These are phyloP conservation scores for Isaurus tuberculatus DNA, from an alignment of 92 coral and sea anemone species.

Conservation along the genomic window DNA sequence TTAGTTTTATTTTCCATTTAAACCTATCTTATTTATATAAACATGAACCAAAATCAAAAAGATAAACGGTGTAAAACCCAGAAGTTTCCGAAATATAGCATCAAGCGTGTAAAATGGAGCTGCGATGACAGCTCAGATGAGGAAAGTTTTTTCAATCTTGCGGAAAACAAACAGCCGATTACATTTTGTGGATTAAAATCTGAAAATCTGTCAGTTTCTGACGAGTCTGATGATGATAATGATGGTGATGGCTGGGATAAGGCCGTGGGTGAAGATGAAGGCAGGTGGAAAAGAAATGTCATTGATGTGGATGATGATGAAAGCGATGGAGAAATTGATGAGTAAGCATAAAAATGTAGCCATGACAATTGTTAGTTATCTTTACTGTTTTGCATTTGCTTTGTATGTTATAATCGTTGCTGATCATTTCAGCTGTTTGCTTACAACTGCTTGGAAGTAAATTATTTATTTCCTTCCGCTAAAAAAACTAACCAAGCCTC, in stretches of 20 bases:
- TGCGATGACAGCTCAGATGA: slow-evolving; percentile 22
- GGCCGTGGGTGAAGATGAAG: not conserved
- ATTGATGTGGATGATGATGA: slow-evolving; percentile 10
- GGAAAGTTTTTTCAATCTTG: slow-evolving; percentile 32
- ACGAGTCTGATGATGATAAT: slow-evolving; percentile 60
- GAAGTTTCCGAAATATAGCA: not conserved
- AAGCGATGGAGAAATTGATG: not conserved
- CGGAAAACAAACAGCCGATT: slow-evolving; percentile 15
- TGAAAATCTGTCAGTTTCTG: not conserved
- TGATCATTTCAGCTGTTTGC: too few species aligned
- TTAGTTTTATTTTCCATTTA: not conserved
- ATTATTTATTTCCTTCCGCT: too few species aligned
- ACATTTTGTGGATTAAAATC: slow-evolving; percentile 3
- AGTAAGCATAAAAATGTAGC: not conserved
- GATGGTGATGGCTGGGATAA: slow-evolving; percentile 47
- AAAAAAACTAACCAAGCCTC: too few species aligned
- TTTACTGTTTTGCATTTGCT: not conserved
- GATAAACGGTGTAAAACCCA: not conserved
- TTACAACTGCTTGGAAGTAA: too few species aligned
- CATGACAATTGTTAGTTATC: too few species aligned
- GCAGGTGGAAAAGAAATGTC: slow-evolving; percentile 41
- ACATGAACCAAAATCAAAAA: not conserved
- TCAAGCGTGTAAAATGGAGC: slow-evolving; percentile 16
- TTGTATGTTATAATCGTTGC: too few species aligned
- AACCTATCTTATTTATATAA: too few species aligned